Percentiles rank a stretch among this genome's conserved stretches.
Conservation (phyloP, 2,113 vertebrate genomes). For the Neodon shergylaensis region DNA sequence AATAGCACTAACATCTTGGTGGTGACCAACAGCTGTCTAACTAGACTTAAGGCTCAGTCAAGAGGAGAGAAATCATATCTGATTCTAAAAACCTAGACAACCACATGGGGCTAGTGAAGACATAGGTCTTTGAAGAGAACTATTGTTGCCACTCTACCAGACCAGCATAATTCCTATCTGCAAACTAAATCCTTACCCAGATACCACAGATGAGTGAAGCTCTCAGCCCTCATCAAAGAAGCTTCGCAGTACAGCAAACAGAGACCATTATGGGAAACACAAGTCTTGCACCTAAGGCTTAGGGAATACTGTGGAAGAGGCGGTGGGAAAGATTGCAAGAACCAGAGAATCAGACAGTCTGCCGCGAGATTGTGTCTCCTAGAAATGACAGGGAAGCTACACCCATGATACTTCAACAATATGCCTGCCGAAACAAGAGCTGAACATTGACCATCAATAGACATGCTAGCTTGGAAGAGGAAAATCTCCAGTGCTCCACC, state of each 20-base stretch:
- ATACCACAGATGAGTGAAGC: background rate
- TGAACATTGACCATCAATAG: background rate
- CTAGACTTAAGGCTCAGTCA: background rate
- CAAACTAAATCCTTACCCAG: background rate
- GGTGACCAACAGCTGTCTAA: background rate
- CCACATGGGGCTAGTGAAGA: background rate
- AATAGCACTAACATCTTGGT: background rate
- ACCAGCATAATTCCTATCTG: background rate
- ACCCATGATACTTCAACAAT: background rate
- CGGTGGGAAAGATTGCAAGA: background rate
- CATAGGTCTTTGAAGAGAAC: background rate
- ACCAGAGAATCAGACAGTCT: background rate
- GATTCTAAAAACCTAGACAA: background rate
- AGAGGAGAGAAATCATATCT: background rate
- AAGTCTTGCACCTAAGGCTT: background rate
- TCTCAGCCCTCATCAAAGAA: background rate
- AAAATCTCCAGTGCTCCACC: background rate
- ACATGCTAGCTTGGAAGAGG: background rate
- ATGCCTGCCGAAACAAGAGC: background rate
- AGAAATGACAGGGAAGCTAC: background rate
- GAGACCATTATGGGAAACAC: background rate
- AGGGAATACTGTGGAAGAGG: background rate
- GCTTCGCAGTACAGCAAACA: background rate
- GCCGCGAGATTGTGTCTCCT: background rate
- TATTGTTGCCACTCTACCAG: background rate